A percentile compares a stretch with the other conserved stretches of the same genome.
Conservation (phyloP, 2,888 invertebrate genomes). For the Gymnoscelis rufifasciata region DNA sequence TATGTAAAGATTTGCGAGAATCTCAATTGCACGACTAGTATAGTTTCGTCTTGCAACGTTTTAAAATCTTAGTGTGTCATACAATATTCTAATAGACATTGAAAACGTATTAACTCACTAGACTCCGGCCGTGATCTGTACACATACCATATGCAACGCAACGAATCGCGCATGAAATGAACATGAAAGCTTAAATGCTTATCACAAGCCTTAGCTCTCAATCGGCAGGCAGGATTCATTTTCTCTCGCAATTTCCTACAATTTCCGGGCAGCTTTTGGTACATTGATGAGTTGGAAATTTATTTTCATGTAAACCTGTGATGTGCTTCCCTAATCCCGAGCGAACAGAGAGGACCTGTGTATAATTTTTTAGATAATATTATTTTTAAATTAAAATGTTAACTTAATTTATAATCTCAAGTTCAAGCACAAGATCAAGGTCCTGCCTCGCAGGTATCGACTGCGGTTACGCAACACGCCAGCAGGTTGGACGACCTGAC, state of each 20-base stretch:
- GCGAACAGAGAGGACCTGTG: background rate
- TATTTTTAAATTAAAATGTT: background rate
- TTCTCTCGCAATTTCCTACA: slow-evolving; percentile 79
- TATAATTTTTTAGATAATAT: background rate
- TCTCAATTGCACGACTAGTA: too few species aligned
- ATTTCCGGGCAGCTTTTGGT: slow-evolving; percentile 73
- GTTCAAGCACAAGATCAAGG: slow-evolving; percentile 70
- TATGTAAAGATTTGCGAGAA: too few species aligned
- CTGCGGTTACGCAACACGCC: slow-evolving; percentile 51
- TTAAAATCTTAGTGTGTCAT: too few species aligned
- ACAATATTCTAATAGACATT: background rate
- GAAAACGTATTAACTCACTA: background rate
- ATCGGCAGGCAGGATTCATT: slow-evolving; percentile 71
- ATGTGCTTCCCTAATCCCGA: slow-evolving; percentile 4
- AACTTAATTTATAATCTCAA: slow-evolving; percentile 34
- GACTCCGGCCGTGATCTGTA: slow-evolving; percentile 4
- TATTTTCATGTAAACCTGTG: slow-evolving; percentile 48
- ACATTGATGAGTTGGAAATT: slow-evolving; percentile 65
- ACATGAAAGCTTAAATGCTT: slow-evolving; percentile 37
- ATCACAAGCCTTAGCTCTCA: slow-evolving; percentile 55
- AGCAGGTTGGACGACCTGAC: slow-evolving; percentile 35
- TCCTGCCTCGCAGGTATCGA: slow-evolving; percentile 46
- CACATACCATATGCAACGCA: slow-evolving; percentile 8
- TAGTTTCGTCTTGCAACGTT: too few species aligned
- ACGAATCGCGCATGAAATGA: slow-evolving; percentile 12